Percentiles rank a stretch among this genome's conserved stretches.
These are phyloP conservation scores for Albula goreensis DNA, from an alignment of 2,113 vertebrate species.

Conservation along the genomic window DNA sequence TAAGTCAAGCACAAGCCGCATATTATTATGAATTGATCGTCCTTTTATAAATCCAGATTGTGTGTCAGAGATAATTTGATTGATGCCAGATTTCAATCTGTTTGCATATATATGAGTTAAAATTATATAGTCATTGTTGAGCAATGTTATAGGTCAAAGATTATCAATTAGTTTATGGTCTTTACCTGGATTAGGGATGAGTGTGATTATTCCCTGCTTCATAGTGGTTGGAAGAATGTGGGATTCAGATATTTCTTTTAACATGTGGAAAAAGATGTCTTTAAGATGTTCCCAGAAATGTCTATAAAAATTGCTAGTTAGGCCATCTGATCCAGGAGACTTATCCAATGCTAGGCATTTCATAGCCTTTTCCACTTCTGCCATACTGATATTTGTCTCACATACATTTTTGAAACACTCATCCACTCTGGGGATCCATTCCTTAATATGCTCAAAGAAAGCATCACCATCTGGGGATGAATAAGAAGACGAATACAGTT, in stretches of 20 bases:
- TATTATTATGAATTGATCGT: no score
- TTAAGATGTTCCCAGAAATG: neutral
- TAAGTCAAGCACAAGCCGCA: no score
- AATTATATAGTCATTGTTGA: no score
- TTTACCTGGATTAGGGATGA: neutral
- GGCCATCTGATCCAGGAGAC: neutral
- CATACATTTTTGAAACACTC: neutral
- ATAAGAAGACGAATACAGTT: neutral
- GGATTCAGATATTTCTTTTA: neutral
- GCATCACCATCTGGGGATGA: neutral
- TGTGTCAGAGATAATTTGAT: no score
- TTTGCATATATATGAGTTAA: no score
- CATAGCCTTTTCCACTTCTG: neutral
- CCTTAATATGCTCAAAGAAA: neutral
- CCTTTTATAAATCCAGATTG: no score
- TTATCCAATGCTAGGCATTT: neutral
- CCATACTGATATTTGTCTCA: neutral
- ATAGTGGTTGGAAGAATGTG: no score
- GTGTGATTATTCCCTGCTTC: neutral
- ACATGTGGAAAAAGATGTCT: neutral
- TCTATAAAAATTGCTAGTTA: neutral
- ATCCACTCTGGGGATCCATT: conserved; percentile 1
- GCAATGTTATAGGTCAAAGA: no score
- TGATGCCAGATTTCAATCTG: no score
- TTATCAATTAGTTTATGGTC: neutral